Conservation (phyloP, 2,888 invertebrate species). For the Zaprionus lineosus region DNA sequence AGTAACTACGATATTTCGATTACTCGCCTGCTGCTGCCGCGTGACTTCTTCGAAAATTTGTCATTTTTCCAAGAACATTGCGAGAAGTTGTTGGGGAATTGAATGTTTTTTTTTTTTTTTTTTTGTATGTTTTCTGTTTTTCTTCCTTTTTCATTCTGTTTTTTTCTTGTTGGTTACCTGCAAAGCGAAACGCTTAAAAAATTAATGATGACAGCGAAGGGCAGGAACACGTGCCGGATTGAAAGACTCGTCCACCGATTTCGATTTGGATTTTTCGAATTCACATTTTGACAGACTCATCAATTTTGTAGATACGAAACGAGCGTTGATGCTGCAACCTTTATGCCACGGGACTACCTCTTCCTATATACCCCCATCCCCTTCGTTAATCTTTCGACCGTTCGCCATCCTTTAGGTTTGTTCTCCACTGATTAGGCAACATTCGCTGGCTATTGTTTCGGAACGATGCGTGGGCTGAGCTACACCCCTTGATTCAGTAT, state of each 20-base stretch:
- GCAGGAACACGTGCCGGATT: slow-evolving; percentile 64
- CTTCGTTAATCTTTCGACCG: neutral
- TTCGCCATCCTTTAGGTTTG: neutral
- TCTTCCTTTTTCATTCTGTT: no score
- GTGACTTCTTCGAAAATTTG: slow-evolving; percentile 73
- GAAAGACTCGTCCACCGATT: slow-evolving; percentile 22
- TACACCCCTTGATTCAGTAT: neutral
- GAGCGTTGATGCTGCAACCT: slow-evolving; percentile 30
- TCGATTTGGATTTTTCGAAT: slow-evolving; percentile 61
- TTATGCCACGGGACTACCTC: neutral
- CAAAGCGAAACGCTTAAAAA: slow-evolving; percentile 65
- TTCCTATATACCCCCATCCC: neutral
- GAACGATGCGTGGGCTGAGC: slow-evolving; percentile 55
- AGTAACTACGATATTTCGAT: neutral
- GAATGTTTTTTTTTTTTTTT: slow-evolving; percentile 13
- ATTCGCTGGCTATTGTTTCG: slow-evolving; percentile 60
- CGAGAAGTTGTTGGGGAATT: slow-evolving; percentile 16
- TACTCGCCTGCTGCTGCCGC: slow-evolving; percentile 20
- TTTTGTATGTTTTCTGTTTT: neutral
- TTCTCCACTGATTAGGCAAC: slow-evolving; percentile 65
- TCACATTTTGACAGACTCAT: slow-evolving; percentile 78
- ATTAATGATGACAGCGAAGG: slow-evolving; percentile 69
- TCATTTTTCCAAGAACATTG: slow-evolving; percentile 66
- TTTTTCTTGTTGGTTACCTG: slow-evolving; percentile 41
- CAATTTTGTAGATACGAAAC: slow-evolving; percentile 72